Base-by-base conservation (phyloP, 2,888 invertebrate genomes). In the Drosophila kambysellisi region DNA sequence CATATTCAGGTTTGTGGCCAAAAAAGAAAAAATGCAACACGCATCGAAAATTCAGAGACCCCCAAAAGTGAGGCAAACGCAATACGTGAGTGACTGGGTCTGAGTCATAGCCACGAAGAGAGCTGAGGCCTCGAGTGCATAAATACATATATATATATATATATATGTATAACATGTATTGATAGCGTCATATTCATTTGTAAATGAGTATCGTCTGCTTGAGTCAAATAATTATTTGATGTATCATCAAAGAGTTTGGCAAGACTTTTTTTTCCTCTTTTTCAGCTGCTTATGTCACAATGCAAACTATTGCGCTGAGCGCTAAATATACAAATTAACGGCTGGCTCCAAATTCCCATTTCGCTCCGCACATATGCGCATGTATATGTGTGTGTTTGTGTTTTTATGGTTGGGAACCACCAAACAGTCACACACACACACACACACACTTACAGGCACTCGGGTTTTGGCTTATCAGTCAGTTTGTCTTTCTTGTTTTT, bases 221-320 rank as follows among this genome's bases (percentile, higher is more conserved):
- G 66, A 50, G 70, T 70, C 70, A 70, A 63, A 50, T 50, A 35
- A 37, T 33, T 50, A 32, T 61, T 68, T 64, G 80, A 85, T 70
- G 70, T 69, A 74, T 82, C 79, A 81, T 77, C 62, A 50, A 32
- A 57, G 12, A 50, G 57, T 61, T 52, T 75, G 29, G 60, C 65
- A 68, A 70, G 17, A 68, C 43, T 51, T 63, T 70, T 65, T 64
- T 62, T 61, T 48, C 61, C 3, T 7, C 35, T 32, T 54, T 61
- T 83, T 67, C 39, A 76, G 52, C 70, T 77, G 88, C 73, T 87
- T 82, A 82, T 82, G 88, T 82, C 88, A 87, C 30, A 58, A 50
- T 69, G 46, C 43, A 57, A 62, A 65, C 65, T 65, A 17, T 59
- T 46, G 60, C 60, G 50, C 29, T 15, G 12, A 51, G 30, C 32